Percentiles rank a stretch among this genome's conserved stretches.
phyloP scores from a whole-genome alignment of 1,140 invertebrate species.

The Zaprionus capensis region DNA sequence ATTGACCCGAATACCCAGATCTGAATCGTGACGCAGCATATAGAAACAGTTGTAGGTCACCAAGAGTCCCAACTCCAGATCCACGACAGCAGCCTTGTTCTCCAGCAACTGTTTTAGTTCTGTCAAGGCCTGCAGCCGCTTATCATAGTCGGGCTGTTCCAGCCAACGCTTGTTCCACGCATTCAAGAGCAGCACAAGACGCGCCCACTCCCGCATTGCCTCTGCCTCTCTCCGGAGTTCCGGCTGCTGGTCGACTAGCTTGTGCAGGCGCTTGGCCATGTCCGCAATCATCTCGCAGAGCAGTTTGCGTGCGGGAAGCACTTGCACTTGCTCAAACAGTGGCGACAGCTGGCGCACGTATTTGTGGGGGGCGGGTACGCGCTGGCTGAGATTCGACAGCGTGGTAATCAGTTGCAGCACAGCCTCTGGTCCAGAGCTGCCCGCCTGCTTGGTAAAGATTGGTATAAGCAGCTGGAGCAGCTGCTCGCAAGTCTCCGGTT shows the following conservation, averaged over 20 bases:
- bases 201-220: constrained; percentile 83
- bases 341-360: constrained; percentile 89
- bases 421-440: constrained; percentile 85
- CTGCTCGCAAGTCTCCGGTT: constrained; percentile 88
- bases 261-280: constrained; percentile 85
- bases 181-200: constrained; percentile 90
- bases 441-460: constrained; percentile 88
- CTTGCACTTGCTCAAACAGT: constrained; percentile 87
- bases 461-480: constrained; percentile 90
- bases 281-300: constrained; percentile 86
- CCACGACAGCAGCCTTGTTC: constrained; percentile 79
- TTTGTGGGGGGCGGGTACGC: constrained; percentile 87
- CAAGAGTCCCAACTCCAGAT: constrained; percentile 89
- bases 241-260: constrained; percentile 43
- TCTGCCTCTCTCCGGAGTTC: constrained; percentile 5
- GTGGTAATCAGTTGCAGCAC: constrained; percentile 89
- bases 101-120: constrained; percentile 85
- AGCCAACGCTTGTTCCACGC: constrained; percentile 93
- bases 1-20: constrained; percentile 92
- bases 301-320: constrained; percentile 87
- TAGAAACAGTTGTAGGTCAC: constrained; percentile 93
- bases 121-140: constrained; percentile 90
- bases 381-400: constrained; percentile 89
- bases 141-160: constrained; percentile 96
- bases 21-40: constrained; percentile 90